Percentiles rank a stretch among this genome's conserved stretches.
These are phyloP conservation scores for Falco concolor DNA, from an alignment of 2,797 vertebrate genomes.

Conservation along the genomic window DNA sequence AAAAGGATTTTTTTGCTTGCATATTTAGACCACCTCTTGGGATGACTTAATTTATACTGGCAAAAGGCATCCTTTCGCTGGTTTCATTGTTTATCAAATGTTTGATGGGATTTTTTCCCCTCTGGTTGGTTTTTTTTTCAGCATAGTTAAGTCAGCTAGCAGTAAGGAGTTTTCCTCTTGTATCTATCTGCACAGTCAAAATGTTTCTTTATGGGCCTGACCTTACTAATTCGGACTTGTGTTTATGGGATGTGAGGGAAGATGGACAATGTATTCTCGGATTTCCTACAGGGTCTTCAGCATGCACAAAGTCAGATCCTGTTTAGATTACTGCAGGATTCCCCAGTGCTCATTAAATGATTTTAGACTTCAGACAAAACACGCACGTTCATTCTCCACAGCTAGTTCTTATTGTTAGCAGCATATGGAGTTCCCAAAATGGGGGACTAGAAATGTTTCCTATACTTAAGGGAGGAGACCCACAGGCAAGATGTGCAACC, in stretches of 20 bases:
- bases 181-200: not conserved
- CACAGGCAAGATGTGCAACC: not conserved
- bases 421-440: not conserved
- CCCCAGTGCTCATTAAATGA: not conserved
- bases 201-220: not conserved
- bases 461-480: not conserved
- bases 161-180: not conserved
- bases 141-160: not conserved
- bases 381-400: not conserved
- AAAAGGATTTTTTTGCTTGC: conserved; percentile 23
- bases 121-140: not conserved
- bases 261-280: not conserved
- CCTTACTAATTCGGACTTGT: not conserved
- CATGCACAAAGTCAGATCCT: not conserved
- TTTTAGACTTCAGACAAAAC: not conserved
- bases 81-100: not conserved
- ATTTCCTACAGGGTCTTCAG: not conserved
- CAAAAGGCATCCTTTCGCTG: conserved; percentile 21
- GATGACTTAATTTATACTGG: conserved; percentile 51
- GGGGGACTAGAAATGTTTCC: not conserved
- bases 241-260: not conserved
- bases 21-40: conserved; percentile 40
- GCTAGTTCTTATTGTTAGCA: not conserved
- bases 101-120: rapidly evolving
- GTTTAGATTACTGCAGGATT: not conserved